Evolutionary conservation across 2,888 invertebrate species (phyloP).

Genomic region (Diaprepes abbreviatus): DNA sequence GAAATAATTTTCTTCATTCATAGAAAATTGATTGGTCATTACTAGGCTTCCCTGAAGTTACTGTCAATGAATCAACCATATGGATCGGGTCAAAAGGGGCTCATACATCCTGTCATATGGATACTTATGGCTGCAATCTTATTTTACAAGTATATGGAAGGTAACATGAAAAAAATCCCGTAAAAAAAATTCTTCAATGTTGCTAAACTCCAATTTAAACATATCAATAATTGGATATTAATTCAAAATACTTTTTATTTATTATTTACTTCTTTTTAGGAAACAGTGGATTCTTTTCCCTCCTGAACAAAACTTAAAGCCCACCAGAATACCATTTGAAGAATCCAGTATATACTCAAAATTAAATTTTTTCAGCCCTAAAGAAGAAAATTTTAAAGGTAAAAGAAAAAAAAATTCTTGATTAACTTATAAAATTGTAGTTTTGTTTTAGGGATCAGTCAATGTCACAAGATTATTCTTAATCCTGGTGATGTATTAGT

Average conservation of each 20-base stretch:
- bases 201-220: too few relatives aligned
- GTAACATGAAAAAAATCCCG: too few relatives aligned
- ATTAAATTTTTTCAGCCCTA: slow-evolving; percentile 83
- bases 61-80: slow-evolving; percentile 79
- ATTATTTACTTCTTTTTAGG: slow-evolving; percentile 71
- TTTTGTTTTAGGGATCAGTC: slow-evolving; percentile 55
- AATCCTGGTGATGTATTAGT: slow-evolving; percentile 89
- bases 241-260: too few relatives aligned
- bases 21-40: slow-evolving; percentile 74
- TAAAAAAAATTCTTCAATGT: too few relatives aligned
- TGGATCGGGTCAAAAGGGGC: slow-evolving; percentile 92
- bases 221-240: too few relatives aligned
- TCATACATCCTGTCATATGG: slow-evolving; percentile 94
- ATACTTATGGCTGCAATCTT: slow-evolving; percentile 94
- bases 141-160: slow-evolving; percentile 90
- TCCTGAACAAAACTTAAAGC: slow-evolving; percentile 79
- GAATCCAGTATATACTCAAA: slow-evolving; percentile 94
- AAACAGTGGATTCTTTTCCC: slow-evolving; percentile 95
- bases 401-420: slow-evolving; percentile 47
- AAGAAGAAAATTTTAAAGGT: slow-evolving; percentile 69
- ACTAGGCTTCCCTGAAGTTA: slow-evolving; percentile 80
- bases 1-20: too few relatives aligned
- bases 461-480: slow-evolving; percentile 73
- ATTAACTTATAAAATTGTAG: slow-evolving; percentile 18
- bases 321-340: slow-evolving; percentile 93